Conservation (phyloP, 2,113 vertebrate genomes). For the Geococcyx californianus region DNA sequence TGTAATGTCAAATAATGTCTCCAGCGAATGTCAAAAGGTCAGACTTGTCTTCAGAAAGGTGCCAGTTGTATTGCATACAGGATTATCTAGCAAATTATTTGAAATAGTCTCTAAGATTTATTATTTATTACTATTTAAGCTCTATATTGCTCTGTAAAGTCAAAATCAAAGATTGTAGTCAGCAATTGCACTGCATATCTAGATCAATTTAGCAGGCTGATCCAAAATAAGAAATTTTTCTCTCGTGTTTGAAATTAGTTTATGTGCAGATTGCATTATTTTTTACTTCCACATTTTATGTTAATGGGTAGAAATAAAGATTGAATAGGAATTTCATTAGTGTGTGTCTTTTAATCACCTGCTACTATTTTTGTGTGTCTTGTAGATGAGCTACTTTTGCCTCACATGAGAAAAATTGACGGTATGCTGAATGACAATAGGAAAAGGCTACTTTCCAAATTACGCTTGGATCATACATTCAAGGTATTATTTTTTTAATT, state of each 20-base stretch:
- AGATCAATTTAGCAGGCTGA: background rate
- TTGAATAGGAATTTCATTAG: background rate
- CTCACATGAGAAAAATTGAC: constrained; percentile 96
- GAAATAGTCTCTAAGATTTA: background rate
- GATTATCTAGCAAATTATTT: background rate
- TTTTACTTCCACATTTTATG: background rate
- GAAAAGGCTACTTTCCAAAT: constrained; percentile 90
- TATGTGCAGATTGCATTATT: background rate
- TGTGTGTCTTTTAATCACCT: background rate
- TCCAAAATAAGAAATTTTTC: fast-evolving
- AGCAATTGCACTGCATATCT: background rate
- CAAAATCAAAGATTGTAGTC: background rate
- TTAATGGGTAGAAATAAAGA: background rate
- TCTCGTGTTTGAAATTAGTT: background rate
- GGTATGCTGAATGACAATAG: constrained; percentile 94
- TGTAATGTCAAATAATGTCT: background rate
- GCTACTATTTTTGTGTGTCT: background rate
- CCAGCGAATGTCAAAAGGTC: background rate
- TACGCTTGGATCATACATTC: constrained; percentile 88
- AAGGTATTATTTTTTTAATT: constrained; percentile 80
- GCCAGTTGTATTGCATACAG: background rate
- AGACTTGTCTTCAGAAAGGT: background rate
- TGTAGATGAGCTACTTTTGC: constrained; percentile 93
- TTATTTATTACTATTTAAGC: too few relatives aligned
- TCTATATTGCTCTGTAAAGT: background rate